These are phyloP conservation scores for Lithosia quadra DNA, from an alignment of 2,888 invertebrate genomes.

Conservation along the genomic window DNA sequence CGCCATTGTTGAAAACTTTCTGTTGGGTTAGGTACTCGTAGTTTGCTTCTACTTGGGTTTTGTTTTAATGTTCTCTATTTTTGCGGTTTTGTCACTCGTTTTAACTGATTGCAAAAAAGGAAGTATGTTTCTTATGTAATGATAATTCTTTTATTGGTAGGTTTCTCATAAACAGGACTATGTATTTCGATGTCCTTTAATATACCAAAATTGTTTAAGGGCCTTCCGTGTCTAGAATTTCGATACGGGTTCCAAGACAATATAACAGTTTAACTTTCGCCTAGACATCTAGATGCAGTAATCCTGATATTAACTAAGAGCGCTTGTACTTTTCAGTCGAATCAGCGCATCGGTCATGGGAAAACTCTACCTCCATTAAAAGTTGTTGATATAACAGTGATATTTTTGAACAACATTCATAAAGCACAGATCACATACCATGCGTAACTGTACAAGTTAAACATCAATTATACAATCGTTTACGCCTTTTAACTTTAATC, in stretches of 20 bases:
- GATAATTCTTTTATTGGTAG: no score
- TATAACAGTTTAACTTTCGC: no score
- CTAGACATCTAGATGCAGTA: neutral
- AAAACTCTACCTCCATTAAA: neutral
- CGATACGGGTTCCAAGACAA: no score
- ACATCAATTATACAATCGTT: conserved; percentile 13
- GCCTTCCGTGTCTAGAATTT: no score
- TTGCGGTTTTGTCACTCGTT: neutral
- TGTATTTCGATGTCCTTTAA: no score
- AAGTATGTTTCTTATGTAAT: no score
- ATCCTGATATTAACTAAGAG: neutral
- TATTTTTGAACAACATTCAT: neutral
- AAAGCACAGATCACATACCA: neutral
- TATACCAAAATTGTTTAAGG: no score
- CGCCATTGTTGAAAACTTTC: neutral
- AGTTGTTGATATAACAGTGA: neutral
- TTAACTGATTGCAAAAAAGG: neutral
- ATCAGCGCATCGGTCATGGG: neutral
- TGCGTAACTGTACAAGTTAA: conserved; percentile 9
- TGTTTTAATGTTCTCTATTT: neutral
- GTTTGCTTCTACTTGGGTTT: no score
- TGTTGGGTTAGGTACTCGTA: no score
- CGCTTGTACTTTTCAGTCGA: neutral
- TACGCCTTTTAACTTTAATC: conserved; percentile 12
- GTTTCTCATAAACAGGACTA: no score